phyloP scores from a whole-genome alignment of 2,888 invertebrate genomes.

The Phlogophora meticulosa region DNA sequence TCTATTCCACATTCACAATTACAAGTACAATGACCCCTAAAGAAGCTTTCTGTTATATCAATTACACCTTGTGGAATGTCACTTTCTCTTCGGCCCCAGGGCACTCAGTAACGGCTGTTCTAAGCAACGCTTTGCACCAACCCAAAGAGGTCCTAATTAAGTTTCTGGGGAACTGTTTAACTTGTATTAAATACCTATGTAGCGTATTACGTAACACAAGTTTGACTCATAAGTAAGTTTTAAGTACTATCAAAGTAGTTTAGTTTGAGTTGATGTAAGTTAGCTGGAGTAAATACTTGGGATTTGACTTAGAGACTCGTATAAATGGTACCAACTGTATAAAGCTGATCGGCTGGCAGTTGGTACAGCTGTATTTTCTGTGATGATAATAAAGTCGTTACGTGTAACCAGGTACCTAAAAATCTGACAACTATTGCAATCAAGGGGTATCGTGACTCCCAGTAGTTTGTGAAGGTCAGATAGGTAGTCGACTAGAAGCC shows the following conservation, averaged over 20 bases:
- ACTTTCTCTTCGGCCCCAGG: not conserved
- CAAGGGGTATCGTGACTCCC: no score
- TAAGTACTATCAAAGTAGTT: conserved; percentile 63
- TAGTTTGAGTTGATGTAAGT: conserved; percentile 55
- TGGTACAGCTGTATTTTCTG: not conserved
- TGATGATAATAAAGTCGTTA: not conserved
- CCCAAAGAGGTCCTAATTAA: conserved; percentile 38
- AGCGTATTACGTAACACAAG: conserved; percentile 45
- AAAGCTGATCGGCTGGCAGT: not conserved
- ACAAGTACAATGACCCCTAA: no score
- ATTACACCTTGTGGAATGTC: no score
- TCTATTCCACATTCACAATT: no score
- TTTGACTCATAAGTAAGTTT: conserved; percentile 57
- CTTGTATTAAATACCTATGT: conserved; percentile 59
- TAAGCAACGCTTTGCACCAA: not conserved
- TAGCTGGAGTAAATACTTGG: conserved; percentile 60
- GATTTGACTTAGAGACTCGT: conserved; percentile 46
- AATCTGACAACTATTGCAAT: no score
- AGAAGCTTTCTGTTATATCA: no score
- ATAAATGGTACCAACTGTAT: conserved; percentile 27
- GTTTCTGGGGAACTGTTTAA: conserved; percentile 57
- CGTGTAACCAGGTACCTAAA: no score
- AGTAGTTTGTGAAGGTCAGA: no score
- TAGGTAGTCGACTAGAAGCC: no score
- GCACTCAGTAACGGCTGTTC: not conserved